These are phyloP conservation scores for Tetrax tetrax DNA, from an alignment of 2,113 vertebrate genomes.

Conservation along the genomic window DNA sequence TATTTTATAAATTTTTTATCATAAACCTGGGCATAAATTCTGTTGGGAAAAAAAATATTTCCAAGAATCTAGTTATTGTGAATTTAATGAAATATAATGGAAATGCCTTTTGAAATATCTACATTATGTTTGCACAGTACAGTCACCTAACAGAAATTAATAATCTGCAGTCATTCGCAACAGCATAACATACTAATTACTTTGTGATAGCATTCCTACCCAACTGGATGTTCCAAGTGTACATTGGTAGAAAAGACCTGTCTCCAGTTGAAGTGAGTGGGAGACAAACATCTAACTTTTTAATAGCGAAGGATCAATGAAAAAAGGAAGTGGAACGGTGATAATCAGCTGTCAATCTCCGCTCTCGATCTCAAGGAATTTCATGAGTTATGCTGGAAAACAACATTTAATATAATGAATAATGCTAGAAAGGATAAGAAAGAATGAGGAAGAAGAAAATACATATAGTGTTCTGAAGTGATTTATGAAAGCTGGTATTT, in stretches of 20 bases:
- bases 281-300: neutral
- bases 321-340: neutral
- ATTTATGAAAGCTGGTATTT: neutral
- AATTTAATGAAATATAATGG: neutral
- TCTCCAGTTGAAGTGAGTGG: neutral
- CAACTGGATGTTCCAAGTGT: neutral
- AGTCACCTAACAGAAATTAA: neutral
- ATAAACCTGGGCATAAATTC: neutral
- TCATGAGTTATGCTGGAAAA: neutral
- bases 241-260: neutral
- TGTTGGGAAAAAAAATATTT: neutral
- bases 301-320: neutral
- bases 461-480: neutral
- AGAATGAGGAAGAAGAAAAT: neutral
- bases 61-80: neutral
- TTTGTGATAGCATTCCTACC: neutral
- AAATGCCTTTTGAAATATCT: neutral
- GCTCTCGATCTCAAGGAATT: neutral
- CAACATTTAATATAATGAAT: neutral
- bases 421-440: neutral
- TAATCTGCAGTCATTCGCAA: neutral
- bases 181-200: neutral
- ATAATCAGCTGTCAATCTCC: slow-evolving; percentile 36
- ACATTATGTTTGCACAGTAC: neutral
- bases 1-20: neutral